Base-by-base conservation (phyloP, 2,113 vertebrate genomes). In the Sinocyclocheilus anophthalmus region DNA sequence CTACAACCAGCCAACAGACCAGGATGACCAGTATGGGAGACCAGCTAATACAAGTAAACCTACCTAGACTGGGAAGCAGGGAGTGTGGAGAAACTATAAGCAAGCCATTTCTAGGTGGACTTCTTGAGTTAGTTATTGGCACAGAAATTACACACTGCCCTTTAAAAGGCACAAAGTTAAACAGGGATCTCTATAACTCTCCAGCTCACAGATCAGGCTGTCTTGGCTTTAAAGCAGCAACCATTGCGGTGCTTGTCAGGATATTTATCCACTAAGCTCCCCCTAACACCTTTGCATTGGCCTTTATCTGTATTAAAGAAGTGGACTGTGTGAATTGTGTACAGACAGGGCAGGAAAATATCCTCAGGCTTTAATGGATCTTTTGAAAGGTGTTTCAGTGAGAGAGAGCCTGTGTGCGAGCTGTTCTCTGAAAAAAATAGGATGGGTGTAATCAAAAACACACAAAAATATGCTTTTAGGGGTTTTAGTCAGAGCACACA, bases 391-490 rank as follows among this genome's bases (percentile, higher is more conserved):
- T 22, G 63, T 53, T 82, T 20, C n/a, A 67, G 10, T 33, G 24
- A 69, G 26, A 82, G 61, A 53, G 30, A 82, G 24, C 26, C 24
- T 53, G 24, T 70, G 65, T 70, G 80, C 70, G 24, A 53, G 63
- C 63, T 37, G 10, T 69, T 82, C 26, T 70, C 63, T 14, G 45
- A 82, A 82, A 45, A 53, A 70, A 82, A 82, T 55, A 14, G n/a
- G n/a, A 81, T 26, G 11, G 22, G 39, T 26, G 39, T 53, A 82
- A 70, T 65, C n/a, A 81, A 12, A 81, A 81, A 65, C 39, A 82
- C 61, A 67, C 26, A 33, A 53, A 69, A 33, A 82, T 53, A 82
- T 82, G 63, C 63, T 82, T 82, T 82, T 70, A 82, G 33, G 63
- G 20, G 42, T 14, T 82, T 67, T n/a, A 80, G 76, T 42, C 63